Evolutionary conservation across 2,113 vertebrate species (phyloP).

Genomic region (Aythya baeri): DNA sequence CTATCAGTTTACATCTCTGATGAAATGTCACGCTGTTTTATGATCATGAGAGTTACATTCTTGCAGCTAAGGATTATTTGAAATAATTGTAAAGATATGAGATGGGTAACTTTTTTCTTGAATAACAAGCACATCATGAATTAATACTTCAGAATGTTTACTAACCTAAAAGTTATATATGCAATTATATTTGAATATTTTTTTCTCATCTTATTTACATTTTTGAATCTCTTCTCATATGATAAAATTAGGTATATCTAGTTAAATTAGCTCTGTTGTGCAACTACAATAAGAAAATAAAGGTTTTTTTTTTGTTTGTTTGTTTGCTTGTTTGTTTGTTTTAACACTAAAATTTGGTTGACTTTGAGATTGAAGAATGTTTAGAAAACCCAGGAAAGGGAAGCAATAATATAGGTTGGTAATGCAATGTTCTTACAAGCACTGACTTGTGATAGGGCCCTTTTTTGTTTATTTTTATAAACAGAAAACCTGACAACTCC

Average conservation of each 20-base stretch:
- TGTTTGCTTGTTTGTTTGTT: background rate
- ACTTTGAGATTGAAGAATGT: background rate
- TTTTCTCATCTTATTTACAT: background rate
- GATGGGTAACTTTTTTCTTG: background rate
- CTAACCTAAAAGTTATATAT: background rate
- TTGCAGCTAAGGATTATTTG: background rate
- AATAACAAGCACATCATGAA: background rate
- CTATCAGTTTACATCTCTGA: background rate
- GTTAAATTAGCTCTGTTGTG: background rate
- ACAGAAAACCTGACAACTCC: background rate
- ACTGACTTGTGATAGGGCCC: background rate
- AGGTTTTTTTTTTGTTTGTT: background rate
- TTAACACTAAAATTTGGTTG: background rate
- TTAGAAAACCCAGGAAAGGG: background rate
- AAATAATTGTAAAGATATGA: background rate
- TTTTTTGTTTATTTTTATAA: background rate
- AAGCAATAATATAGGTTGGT: background rate
- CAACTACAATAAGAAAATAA: background rate
- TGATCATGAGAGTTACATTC: background rate
- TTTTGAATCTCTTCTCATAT: background rate
- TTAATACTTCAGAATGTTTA: background rate
- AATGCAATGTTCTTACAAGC: background rate
- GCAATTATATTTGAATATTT: background rate
- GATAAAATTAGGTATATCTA: background rate
- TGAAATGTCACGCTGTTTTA: background rate